These are phyloP conservation scores for Solenopsis invicta DNA, from an alignment of 1,140 invertebrate genomes.

Conservation along the genomic window DNA sequence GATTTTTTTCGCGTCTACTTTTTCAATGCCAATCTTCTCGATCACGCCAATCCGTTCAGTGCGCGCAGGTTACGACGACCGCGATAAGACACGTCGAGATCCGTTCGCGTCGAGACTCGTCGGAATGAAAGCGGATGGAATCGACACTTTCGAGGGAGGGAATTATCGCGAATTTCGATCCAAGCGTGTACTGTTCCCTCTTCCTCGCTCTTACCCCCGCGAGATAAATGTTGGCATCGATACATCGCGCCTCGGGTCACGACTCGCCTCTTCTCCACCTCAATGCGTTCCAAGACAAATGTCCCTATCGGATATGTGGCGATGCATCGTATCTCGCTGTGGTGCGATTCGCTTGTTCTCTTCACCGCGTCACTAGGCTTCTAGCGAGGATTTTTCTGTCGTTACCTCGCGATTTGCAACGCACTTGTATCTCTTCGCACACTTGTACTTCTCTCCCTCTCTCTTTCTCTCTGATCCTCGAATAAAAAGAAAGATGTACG, in stretches of 20 bases:
- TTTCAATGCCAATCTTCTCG: background rate
- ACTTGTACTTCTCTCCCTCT: background rate
- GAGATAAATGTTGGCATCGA: constrained; percentile 59
- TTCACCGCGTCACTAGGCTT: background rate
- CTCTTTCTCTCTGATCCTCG: background rate
- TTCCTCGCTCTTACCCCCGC: background rate
- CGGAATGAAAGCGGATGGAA: constrained; percentile 46
- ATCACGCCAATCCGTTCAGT: constrained; percentile 2
- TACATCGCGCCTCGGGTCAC: constrained; percentile 50
- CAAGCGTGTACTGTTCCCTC: constrained; percentile 24
- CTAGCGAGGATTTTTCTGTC: constrained; percentile 31
- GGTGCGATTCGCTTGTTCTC: constrained; percentile 13
- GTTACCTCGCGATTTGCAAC: constrained; percentile 20
- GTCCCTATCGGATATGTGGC: constrained; percentile 44
- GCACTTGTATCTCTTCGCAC: background rate
- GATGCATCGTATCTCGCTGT: constrained; percentile 44
- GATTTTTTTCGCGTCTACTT: constrained; percentile 10
- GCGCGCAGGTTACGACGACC: background rate
- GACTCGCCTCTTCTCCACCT: constrained; percentile 48
- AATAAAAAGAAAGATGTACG: background rate
- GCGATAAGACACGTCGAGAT: constrained; percentile 26
- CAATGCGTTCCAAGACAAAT: constrained; percentile 55
- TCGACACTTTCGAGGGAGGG: constrained; percentile 37
- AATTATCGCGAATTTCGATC: constrained; percentile 57
- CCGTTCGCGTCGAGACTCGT: constrained; percentile 20